phyloP scores from a whole-genome alignment of 1,140 invertebrate species.

The Magallana gigas region DNA sequence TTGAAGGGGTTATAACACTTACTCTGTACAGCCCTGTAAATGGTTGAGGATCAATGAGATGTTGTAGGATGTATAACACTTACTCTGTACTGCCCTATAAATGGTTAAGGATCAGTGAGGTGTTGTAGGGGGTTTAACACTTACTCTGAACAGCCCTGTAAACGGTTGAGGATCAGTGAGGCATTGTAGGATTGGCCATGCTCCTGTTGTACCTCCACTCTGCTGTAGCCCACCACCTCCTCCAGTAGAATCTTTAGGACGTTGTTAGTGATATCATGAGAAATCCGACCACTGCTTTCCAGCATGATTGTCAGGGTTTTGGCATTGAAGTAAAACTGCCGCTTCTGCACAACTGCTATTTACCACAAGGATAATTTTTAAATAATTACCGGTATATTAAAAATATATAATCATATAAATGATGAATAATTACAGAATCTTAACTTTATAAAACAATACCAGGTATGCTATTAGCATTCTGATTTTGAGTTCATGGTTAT shows the following conservation, averaged over 20 bases:
- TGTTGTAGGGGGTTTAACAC: conserved; percentile 74
- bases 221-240: conserved; percentile 84
- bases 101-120: conserved; percentile 74
- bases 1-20: conserved; percentile 78
- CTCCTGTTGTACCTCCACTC: conserved; percentile 79
- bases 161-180: conserved; percentile 72
- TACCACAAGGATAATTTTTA: too few species aligned
- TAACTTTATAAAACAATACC: too few species aligned
- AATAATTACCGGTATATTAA: too few species aligned
- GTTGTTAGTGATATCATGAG: conserved; percentile 83
- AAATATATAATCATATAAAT: too few species aligned
- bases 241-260: conserved; percentile 85
- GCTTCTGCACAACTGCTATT: conserved; percentile 44
- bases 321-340: conserved; percentile 70
- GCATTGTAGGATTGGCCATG: conserved; percentile 80
- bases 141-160: conserved; percentile 65
- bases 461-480: too few species aligned
- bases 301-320: conserved; percentile 72
- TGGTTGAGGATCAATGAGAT: conserved; percentile 74
- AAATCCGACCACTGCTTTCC: conserved; percentile 79
- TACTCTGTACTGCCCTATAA: conserved; percentile 64
- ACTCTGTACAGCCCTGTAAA: conserved; percentile 65
- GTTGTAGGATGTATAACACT: conserved; percentile 77
- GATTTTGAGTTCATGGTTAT: too few species aligned
- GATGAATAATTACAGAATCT: too few species aligned